Evolutionary conservation across 2,797 vertebrate species (phyloP).

Genomic region (Clarias laeviceps): DNA sequence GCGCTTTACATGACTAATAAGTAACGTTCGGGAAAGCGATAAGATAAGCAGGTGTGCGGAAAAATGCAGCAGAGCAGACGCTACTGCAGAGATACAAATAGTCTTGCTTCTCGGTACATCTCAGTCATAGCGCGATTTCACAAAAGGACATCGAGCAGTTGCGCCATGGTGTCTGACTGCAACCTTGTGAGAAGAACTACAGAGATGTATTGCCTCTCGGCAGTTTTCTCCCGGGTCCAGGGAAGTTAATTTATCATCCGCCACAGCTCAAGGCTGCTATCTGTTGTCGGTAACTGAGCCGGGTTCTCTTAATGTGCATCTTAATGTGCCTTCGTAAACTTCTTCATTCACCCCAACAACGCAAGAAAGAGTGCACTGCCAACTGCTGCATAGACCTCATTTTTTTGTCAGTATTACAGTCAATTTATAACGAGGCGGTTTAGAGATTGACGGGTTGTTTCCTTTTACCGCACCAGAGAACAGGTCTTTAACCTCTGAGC

Average conservation of each 20-base stretch:
- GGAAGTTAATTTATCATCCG: conserved; percentile 38
- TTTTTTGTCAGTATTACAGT: background rate
- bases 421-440: background rate
- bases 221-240: background rate
- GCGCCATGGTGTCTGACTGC: conserved; percentile 10
- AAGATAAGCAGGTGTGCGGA: conserved; percentile 6
- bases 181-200: conserved; percentile 38
- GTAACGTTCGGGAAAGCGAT: background rate
- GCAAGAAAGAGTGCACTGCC: background rate
- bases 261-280: conserved; percentile 31
- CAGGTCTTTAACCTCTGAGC: background rate
- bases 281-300: conserved; percentile 32
- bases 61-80: background rate
- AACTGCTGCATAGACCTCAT: background rate
- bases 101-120: background rate
- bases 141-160: conserved; percentile 2
- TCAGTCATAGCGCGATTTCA: background rate
- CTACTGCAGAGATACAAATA: background rate
- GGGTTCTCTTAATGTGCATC: background rate
- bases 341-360: conserved; percentile 13
- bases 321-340: conserved; percentile 6
- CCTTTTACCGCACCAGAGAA: background rate
- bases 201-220: background rate
- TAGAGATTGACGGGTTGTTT: background rate
- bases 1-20: conserved; percentile 17